Base-by-base conservation (phyloP, 2,888 invertebrate genomes). In the Crossocerus cetratus region DNA sequence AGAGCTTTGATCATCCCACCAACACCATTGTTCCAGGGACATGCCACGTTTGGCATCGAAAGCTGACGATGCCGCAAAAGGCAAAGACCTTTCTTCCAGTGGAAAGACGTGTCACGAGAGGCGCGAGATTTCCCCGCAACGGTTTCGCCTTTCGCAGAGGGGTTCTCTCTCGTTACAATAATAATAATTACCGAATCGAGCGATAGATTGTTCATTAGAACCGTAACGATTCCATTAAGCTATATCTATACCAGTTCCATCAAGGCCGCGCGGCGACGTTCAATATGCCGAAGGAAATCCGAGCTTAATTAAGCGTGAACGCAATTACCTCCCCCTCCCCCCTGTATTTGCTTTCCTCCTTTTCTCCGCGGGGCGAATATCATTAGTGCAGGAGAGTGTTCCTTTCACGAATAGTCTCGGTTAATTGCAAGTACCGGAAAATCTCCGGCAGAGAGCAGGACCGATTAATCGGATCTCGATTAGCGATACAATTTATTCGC, bases 11-110 rank as follows among this genome's bases (percentile, higher is more conserved):
- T 49, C 49, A 16, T 14, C 14, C 49, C 49, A 16, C 49, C 49
- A 16, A 14, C 49, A 16, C 49, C 49, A 49, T 49, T 49, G 49
- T 49, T 49, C 49, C 49, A 16, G n/a, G 49, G 16, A 13, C 16
- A 49, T 49, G 49, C 49, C 49, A 49, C 49, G n/a, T 49, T 49
- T 49, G 49, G 49, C 49, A 49, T 49, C 49, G 49, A 49, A 16
- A 49, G 49, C 49, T 14, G 49, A 49, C 49, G 11, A 32, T 49
- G 16, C 49, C 49, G 3, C 14, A 49, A 49, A 16, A 49, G 49
- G 49, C 49, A n/a, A 49, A 49, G 49, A 49, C 49, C 32, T 32
- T 32, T 32, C 32, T 32, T 32, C 8, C 11, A 32, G 8, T 5
- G 32, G 32, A 32, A 5, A 32, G 32, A 32, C 11, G 32, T 32